Evolutionary conservation across 2,888 invertebrate genomes (phyloP).

Genomic region (Gerris lacustris): DNA sequence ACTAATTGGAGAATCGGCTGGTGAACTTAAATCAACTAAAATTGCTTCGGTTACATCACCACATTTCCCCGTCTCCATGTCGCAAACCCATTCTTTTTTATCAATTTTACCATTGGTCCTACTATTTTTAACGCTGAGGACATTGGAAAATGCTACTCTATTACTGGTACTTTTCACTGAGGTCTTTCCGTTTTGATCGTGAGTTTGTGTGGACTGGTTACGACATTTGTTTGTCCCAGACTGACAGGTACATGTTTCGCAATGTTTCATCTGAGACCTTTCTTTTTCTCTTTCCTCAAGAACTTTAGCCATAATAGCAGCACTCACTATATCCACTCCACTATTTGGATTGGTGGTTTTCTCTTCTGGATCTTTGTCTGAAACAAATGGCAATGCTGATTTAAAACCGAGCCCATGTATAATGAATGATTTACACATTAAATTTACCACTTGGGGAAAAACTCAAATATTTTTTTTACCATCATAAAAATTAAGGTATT

Average conservation of each 20-base stretch:
- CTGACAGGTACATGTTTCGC: constrained; percentile 65
- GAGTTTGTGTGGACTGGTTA: constrained; percentile 22
- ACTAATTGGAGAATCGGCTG: constrained; percentile 18
- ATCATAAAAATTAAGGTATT: neutral
- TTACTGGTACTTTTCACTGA: neutral
- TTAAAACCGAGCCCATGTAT: neutral
- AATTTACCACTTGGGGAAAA: neutral
- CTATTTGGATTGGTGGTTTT: constrained; percentile 43
- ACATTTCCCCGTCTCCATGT: constrained; percentile 4
- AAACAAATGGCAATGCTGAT: constrained; percentile 15
- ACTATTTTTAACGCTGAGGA: neutral
- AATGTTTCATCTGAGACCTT: constrained; percentile 61
- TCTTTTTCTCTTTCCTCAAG: constrained; percentile 77
- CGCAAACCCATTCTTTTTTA: neutral
- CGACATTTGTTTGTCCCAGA: constrained; percentile 33
- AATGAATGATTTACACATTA: neutral
- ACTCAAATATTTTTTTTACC: neutral
- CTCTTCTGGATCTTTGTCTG: constrained; percentile 38
- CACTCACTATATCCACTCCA: constrained; percentile 64
- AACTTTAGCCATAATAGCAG: constrained; percentile 82
- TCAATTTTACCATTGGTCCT: neutral
- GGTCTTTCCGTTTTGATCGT: constrained; percentile 10
- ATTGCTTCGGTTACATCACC: constrained; percentile 24
- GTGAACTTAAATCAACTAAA: constrained; percentile 25
- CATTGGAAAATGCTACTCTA: neutral